Conservation (phyloP, 2,888 invertebrate species). For the Orgyia antiqua region DNA sequence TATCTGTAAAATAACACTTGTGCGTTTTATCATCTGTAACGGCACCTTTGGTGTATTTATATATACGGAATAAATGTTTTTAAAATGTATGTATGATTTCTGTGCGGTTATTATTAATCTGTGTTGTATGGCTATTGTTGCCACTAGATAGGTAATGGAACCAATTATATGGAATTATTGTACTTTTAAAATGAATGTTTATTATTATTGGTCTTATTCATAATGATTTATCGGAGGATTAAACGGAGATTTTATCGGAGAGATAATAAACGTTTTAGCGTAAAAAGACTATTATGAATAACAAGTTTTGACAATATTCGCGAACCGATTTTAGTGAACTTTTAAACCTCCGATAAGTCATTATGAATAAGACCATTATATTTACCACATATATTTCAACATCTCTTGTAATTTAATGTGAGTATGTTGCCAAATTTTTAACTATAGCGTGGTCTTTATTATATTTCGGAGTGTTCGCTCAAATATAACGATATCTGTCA, state of each 20-base stretch:
- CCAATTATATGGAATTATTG: slow-evolving; percentile 17
- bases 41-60: slow-evolving; percentile 22
- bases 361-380: too few species aligned
- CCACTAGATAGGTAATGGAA: slow-evolving; percentile 39
- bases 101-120: slow-evolving; percentile 31
- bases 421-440: slow-evolving; percentile 56
- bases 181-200: slow-evolving; percentile 21
- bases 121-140: slow-evolving; percentile 31
- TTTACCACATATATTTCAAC: too few species aligned
- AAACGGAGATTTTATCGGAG: too few species aligned
- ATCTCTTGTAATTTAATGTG: too few species aligned
- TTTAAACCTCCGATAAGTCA: too few species aligned
- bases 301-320: too few species aligned
- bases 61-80: slow-evolving; percentile 22
- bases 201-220: too few species aligned
- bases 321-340: too few species aligned
- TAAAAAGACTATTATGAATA: too few species aligned
- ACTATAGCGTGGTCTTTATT: slow-evolving; percentile 32
- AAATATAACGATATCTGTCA: slow-evolving; percentile 10
- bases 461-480: slow-evolving; percentile 39
- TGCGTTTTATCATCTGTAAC: too few species aligned
- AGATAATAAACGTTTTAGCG: too few species aligned
- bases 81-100: slow-evolving; percentile 30
- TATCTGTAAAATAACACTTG: neutral
- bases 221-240: too few species aligned